Percentiles rank a stretch among this genome's conserved stretches.
Conservation (phyloP, 2,113 vertebrate species). For the Oceanodroma tethys region DNA sequence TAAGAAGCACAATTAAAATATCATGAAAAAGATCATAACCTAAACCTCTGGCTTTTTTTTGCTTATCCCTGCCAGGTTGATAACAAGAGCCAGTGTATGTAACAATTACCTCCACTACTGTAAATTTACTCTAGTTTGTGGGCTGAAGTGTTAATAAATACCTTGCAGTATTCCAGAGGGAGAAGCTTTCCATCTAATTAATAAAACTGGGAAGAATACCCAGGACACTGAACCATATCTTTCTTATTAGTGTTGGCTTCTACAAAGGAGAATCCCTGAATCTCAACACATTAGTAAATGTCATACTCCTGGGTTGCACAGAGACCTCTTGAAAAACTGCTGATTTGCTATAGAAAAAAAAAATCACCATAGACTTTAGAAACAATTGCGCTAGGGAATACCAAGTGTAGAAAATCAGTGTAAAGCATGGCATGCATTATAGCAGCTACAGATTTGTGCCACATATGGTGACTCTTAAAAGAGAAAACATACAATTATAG, state of each 20-base stretch:
- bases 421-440: conserved; percentile 40
- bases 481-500: not conserved
- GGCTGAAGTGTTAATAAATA: conserved; percentile 79
- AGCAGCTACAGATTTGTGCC: not conserved
- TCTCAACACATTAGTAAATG: conserved; percentile 72
- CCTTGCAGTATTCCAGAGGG: conserved; percentile 72
- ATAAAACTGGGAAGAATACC: conserved; percentile 78
- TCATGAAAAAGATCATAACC: conserved; percentile 79
- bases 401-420: conserved; percentile 56
- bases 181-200: conserved; percentile 78
- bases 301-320: conserved; percentile 58
- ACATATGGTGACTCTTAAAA: not conserved
- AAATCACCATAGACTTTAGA: conserved; percentile 51
- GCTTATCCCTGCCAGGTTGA: conserved; percentile 72
- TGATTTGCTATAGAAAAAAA: conserved; percentile 60
- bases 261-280: conserved; percentile 70
- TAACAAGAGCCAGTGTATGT: conserved; percentile 70
- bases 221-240: conserved; percentile 74
- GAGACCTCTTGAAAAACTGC: conserved; percentile 68
- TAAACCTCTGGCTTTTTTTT: conserved; percentile 59
- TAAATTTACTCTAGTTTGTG: conserved; percentile 75
- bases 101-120: conserved; percentile 74
- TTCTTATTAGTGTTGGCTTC: conserved; percentile 72
- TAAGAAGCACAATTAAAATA: conserved; percentile 84
- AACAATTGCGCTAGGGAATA: conserved; percentile 61